Evolutionary conservation across 2,113 vertebrate species (phyloP).

Genomic region (Corythoichthys intestinalis): DNA sequence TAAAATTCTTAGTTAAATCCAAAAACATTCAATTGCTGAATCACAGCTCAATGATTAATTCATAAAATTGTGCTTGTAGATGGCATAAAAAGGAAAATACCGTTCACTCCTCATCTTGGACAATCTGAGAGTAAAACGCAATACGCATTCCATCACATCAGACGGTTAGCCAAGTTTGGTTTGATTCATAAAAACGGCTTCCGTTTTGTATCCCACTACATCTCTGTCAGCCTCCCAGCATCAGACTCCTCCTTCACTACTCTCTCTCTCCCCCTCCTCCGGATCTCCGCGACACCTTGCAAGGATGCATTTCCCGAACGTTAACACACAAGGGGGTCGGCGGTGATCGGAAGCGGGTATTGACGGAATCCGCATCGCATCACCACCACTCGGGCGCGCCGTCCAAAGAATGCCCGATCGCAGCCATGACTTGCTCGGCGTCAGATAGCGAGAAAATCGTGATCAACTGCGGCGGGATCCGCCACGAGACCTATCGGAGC

Average conservation of each 20-base stretch:
- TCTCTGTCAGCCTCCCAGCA: too few relatives aligned
- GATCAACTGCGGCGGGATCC: conserved; percentile 93
- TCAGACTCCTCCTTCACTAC: neutral
- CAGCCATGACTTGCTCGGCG: conserved; percentile 94
- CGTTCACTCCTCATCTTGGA: too few relatives aligned
- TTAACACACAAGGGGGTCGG: conserved; percentile 33
- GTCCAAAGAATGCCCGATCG: conserved; percentile 97
- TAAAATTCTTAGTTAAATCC: too few relatives aligned
- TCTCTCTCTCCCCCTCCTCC: conserved; percentile 28
- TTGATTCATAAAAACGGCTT: too few relatives aligned
- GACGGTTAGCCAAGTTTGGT: too few relatives aligned
- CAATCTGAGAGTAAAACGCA: too few relatives aligned
- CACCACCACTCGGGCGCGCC: conserved; percentile 62
- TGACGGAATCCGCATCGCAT: conserved; percentile 26
- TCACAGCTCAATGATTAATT: too few relatives aligned
- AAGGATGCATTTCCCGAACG: conserved; percentile 54
- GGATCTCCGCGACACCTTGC: conserved; percentile 85
- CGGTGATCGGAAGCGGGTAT: conserved; percentile 59
- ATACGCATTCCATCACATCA: too few relatives aligned
- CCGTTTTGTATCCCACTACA: too few relatives aligned
- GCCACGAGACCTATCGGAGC: conserved; percentile 97
- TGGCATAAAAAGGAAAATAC: too few relatives aligned
- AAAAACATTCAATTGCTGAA: too few relatives aligned
- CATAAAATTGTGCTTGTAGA: too few relatives aligned
- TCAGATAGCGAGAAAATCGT: conserved; percentile 98